Conservation (phyloP, 2,888 invertebrate genomes). For the Morpho helenor region DNA sequence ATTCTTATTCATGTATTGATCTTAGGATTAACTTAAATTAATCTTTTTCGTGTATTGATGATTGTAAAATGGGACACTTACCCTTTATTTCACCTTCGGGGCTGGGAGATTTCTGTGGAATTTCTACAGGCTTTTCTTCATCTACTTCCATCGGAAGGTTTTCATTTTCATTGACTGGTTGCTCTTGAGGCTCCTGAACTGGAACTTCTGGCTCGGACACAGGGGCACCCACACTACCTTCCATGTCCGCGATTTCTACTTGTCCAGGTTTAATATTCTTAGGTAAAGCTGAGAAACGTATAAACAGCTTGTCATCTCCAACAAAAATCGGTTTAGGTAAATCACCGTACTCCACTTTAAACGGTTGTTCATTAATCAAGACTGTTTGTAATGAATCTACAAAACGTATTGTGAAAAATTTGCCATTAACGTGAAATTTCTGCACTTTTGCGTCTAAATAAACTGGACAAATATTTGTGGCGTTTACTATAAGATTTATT, state of each 20-base stretch:
- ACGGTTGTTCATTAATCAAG: slow-evolving; percentile 87
- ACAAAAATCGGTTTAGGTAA: slow-evolving; percentile 88
- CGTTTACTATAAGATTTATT: slow-evolving; percentile 91
- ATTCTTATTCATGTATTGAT: too few relatives aligned
- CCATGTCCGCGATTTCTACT: slow-evolving; percentile 86
- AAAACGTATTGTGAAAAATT: slow-evolving; percentile 87
- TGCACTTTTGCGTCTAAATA: slow-evolving; percentile 92
- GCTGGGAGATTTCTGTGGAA: slow-evolving; percentile 52
- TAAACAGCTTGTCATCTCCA: slow-evolving; percentile 87
- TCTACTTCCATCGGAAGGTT: slow-evolving; percentile 44
- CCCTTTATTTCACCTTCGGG: slow-evolving; percentile 64
- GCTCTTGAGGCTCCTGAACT: slow-evolving; percentile 28
- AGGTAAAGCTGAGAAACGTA: slow-evolving; percentile 89
- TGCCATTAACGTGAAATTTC: slow-evolving; percentile 85
- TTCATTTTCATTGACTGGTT: slow-evolving; percentile 28
- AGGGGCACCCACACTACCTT: slow-evolving; percentile 58
- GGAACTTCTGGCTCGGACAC: slow-evolving; percentile 23
- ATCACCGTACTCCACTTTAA: slow-evolving; percentile 90
- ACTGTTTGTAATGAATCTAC: slow-evolving; percentile 88
- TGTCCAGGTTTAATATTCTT: slow-evolving; percentile 85
- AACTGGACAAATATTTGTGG: slow-evolving; percentile 86
- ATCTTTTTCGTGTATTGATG: too few relatives aligned
- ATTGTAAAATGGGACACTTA: slow-evolving; percentile 27
- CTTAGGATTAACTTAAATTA: too few relatives aligned
- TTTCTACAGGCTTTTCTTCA: slow-evolving; percentile 35